Percentiles rank a stretch among this genome's conserved stretches.
phyloP scores from a whole-genome alignment of 2,797 vertebrate genomes.

The Cuniculus paca region DNA sequence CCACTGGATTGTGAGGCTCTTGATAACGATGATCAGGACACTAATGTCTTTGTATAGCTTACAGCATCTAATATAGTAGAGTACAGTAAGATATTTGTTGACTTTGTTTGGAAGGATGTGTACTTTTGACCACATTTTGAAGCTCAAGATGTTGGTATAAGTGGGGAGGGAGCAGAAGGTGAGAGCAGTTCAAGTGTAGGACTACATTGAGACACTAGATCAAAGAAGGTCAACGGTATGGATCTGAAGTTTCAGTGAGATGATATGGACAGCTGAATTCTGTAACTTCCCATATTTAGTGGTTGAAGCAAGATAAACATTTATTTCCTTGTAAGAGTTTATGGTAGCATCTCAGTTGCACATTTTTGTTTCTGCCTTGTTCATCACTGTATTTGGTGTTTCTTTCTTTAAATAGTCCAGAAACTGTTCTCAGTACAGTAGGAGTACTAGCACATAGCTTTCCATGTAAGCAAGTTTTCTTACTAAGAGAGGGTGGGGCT shows the following conservation, averaged over 20 bases:
- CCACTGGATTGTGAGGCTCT: neutral
- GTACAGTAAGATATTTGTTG: neutral
- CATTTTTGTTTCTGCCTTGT: constrained; percentile 27
- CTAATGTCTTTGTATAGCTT: neutral
- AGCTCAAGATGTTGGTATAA: neutral
- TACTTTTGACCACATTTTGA: neutral
- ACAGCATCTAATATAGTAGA: neutral
- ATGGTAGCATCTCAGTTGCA: neutral
- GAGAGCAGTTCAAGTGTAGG: neutral
- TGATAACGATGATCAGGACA: neutral
- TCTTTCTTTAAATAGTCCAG: neutral
- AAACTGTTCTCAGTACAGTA: neutral
- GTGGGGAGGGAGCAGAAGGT: neutral
- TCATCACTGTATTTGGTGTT: constrained; percentile 10
- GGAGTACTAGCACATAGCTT: constrained; percentile 10
- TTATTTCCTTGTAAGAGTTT: neutral
- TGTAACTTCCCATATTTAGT: neutral
- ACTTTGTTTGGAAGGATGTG: neutral
- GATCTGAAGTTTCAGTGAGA: neutral
- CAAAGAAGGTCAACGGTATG: neutral
- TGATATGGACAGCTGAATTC: neutral
- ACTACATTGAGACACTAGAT: neutral
- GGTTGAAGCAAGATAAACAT: neutral
- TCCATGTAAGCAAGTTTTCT: neutral
- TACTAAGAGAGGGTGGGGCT: neutral